Base-by-base conservation (phyloP, 2,888 invertebrate species). In the Pristionchus fissidentatus region DNA sequence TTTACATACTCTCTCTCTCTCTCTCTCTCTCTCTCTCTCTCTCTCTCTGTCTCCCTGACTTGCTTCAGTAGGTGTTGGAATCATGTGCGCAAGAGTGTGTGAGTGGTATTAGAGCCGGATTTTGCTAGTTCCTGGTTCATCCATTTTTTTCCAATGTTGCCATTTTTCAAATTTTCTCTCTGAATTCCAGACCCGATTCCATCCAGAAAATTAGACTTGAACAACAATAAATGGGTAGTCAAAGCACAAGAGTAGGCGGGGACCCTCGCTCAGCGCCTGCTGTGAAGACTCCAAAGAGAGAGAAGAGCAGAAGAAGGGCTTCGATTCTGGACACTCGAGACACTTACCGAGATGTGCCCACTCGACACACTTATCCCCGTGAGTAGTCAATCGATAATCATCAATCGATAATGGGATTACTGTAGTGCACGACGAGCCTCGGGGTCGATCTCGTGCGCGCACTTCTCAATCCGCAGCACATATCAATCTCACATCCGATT, bases 401-500 rank as follows among this genome's bases (percentile, higher is more conserved):
- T 77, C 77, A 29, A 49, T 77, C 52, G 32, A 49, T 77, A 46
- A 49, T 46, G 8, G 8, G 77, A 49, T 13, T 77, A 77, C 35
- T 49, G 49, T 77, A 46, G 49, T 77, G n/a, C n/a, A n/a, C n/a
- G n/a, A n/a, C 32, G 77, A 49, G 32, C 13, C 49, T 0, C 55
- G 79, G 15, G 38, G 41, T 19, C 35, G 38, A 57, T 79, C 79
- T 57, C 15, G 79, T 49, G 79, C 57, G 7, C 57, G 57, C 3
- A 29, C 79, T 22, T 55, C 79, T 0, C 32, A 79, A 49, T 77
- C 75, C n/a, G n/a, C n/a, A 3, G 75, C 75, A 8, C 55, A 55
- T 79, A 41, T 79, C 19, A 57, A 79, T 79, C 41, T 79, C 7
- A 55, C 29, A 15, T 85, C 85, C 35, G 89, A 88, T 38, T 89